Percentiles rank a stretch among this genome's conserved stretches.
Conservation (phyloP, 2,113 vertebrate species). For the Arvicanthis niloticus region DNA sequence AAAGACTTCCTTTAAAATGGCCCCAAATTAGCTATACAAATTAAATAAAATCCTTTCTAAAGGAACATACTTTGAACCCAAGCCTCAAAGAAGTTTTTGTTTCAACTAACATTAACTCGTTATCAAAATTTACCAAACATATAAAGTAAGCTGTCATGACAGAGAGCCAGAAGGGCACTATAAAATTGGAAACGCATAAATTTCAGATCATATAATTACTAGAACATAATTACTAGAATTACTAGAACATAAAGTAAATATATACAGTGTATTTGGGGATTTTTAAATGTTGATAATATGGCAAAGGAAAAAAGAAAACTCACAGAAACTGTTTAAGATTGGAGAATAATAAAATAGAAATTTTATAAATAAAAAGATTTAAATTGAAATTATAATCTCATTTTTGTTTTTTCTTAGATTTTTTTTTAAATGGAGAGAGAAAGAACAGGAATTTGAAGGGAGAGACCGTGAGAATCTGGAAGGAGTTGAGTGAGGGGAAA, state of each 20-base stretch:
- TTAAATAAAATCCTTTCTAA: conserved; percentile 28
- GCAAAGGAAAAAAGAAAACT: neutral
- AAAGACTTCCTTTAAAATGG: conserved; percentile 36
- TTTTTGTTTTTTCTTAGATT: neutral
- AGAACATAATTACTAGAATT: neutral
- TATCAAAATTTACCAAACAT: conserved; percentile 33
- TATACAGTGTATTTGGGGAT: neutral
- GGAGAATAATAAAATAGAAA: conserved; percentile 42
- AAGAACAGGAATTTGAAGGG: neutral
- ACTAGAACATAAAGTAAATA: conserved; percentile 9
- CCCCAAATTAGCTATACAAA: neutral
- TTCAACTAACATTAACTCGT: conserved; percentile 8
- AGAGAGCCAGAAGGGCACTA: neutral
- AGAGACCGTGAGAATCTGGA: neutral
- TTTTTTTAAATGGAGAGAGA: neutral
- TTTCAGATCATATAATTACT: neutral
- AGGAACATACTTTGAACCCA: conserved; percentile 28
- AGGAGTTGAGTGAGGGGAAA: neutral
- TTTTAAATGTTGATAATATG: neutral
- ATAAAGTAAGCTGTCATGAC: conserved; percentile 2
- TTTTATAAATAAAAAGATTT: neutral
- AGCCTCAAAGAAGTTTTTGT: neutral
- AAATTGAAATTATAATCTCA: conserved; percentile 51
- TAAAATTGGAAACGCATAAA: neutral
- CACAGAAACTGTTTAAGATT: conserved; percentile 33